phyloP scores from a whole-genome alignment of 2,797 vertebrate species.

The Sebastes miniatus region DNA sequence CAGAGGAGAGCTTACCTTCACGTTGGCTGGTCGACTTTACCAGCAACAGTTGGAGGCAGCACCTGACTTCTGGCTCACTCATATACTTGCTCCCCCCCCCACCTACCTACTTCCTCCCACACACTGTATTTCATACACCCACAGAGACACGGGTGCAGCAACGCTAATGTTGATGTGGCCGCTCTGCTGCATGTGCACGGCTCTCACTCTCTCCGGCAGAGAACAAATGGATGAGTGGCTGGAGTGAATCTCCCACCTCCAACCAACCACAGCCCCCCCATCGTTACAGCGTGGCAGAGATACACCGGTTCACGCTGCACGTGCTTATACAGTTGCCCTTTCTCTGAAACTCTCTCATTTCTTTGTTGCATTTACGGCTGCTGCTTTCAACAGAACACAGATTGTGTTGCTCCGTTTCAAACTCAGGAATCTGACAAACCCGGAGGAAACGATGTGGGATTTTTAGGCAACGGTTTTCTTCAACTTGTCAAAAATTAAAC shows the following conservation, averaged over 20 bases:
- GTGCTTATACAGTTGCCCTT: background rate
- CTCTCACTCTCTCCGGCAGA: conserved; percentile 42
- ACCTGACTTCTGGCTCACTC: conserved; percentile 59
- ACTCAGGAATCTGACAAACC: background rate
- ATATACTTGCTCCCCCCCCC: conserved; percentile 32
- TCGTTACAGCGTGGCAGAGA: background rate
- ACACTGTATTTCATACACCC: conserved; percentile 60
- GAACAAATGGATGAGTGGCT: conserved; percentile 53
- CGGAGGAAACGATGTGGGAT: background rate
- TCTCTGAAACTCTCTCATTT: background rate
- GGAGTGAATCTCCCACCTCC: conserved; percentile 43
- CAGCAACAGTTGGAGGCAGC: conserved; percentile 61
- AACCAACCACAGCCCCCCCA: conserved; percentile 19
- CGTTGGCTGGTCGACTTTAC: conserved; percentile 24
- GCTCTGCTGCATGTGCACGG: conserved; percentile 26
- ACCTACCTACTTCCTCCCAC: conserved; percentile 70
- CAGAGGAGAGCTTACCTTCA: conserved; percentile 52
- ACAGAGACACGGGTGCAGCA: conserved; percentile 54
- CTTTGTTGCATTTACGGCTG: background rate
- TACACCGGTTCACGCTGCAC: conserved; percentile 8
- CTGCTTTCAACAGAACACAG: background rate
- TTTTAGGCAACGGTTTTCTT: background rate
- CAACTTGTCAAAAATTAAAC: background rate
- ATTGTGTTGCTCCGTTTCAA: background rate
- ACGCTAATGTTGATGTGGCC: conserved; percentile 38